Evolutionary conservation across 92 coral and sea anemone species (phyloP).

Genomic region (Phymanthus crucifer): DNA sequence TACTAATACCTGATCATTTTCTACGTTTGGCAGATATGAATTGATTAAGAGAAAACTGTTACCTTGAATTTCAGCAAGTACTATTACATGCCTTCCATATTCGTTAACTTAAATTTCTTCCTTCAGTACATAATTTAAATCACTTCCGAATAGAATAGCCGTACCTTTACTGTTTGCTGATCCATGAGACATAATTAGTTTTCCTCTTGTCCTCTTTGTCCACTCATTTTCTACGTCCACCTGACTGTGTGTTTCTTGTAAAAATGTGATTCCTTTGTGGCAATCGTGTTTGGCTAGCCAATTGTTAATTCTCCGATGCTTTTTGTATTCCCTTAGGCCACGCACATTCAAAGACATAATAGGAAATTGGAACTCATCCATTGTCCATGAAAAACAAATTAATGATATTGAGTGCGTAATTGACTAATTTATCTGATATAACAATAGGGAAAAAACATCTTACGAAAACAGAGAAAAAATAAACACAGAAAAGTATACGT

Average conservation of each 20-base stretch:
- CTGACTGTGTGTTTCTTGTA: slow-evolving; percentile 34
- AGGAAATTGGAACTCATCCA: not conserved
- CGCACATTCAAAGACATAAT: slow-evolving; percentile 13
- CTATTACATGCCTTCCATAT: slow-evolving; percentile 11
- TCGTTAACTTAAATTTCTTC: not conserved
- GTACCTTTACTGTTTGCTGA: slow-evolving; percentile 11
- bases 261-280: slow-evolving; percentile 4
- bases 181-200: not conserved
- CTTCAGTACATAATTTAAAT: too few species aligned
- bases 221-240: slow-evolving; percentile 19
- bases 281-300: slow-evolving; percentile 16
- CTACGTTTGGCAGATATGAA: slow-evolving; percentile 9
- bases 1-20: slow-evolving; percentile 10
- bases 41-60: slow-evolving; percentile 1
- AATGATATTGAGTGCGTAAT: not conserved
- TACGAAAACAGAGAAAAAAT: too few species aligned
- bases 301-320: slow-evolving; percentile 12
- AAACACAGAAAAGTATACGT: too few species aligned
- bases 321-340: slow-evolving; percentile 20
- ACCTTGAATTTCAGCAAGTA: slow-evolving; percentile 16
- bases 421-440: too few species aligned
- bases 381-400: not conserved
- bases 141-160: slow-evolving; percentile 19
- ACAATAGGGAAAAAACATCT: too few species aligned
- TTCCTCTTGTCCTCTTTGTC: not conserved